phyloP scores from a whole-genome alignment of 2,888 invertebrate species.

The Nomada fucata region DNA sequence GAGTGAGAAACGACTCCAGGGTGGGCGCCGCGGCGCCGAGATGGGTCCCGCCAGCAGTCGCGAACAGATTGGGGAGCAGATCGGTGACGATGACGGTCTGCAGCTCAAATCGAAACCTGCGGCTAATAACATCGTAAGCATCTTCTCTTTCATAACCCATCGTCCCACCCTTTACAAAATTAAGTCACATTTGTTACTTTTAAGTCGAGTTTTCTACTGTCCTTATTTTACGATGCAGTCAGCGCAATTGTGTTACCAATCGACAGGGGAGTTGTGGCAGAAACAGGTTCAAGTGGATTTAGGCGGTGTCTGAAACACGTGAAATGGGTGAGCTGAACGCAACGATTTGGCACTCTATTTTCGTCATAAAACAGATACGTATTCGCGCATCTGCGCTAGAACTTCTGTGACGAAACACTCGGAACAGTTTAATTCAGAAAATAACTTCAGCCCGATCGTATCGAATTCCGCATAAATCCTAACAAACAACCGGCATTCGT shows the following conservation, averaged over 20 bases:
- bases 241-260: no score
- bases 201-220: not conserved
- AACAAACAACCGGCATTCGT: no score
- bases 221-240: not conserved
- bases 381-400: slow-evolving; percentile 34
- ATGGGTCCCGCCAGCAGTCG: slow-evolving; percentile 82
- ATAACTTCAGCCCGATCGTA: slow-evolving; percentile 26
- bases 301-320: slow-evolving; percentile 18
- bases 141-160: not conserved
- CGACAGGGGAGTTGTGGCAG: not conserved
- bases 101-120: slow-evolving; percentile 77
- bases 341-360: slow-evolving; percentile 52
- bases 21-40: slow-evolving; percentile 71
- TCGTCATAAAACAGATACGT: slow-evolving; percentile 51
- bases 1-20: slow-evolving; percentile 41
- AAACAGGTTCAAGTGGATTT: not conserved
- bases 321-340: slow-evolving; percentile 24
- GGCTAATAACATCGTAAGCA: slow-evolving; percentile 77
- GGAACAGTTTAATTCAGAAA: slow-evolving; percentile 29
- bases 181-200: not conserved
- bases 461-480: not conserved
- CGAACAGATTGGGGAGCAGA: slow-evolving; percentile 81
- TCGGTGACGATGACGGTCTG: slow-evolving; percentile 81
- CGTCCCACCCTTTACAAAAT: not conserved
- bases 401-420: slow-evolving; percentile 27